Base-by-base conservation (phyloP, 2,888 invertebrate species). In the Lycaena phlaeas region DNA sequence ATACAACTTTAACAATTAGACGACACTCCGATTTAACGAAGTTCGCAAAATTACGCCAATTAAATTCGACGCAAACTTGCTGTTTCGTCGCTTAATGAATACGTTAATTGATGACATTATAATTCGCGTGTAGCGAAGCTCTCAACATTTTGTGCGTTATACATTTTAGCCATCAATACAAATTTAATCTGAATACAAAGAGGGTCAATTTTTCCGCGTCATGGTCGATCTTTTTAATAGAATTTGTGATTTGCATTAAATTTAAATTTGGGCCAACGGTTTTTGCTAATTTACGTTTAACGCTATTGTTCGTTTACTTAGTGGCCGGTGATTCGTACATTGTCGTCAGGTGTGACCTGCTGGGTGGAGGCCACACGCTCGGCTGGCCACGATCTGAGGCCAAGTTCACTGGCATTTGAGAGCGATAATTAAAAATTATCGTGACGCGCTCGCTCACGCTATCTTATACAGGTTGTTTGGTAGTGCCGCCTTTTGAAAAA, bases 341-440 rank as follows among this genome's bases (percentile, higher is more conserved):
- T 22, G 22, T 70, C 73, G 72, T 71, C 68, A 71, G 68, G 69
- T 75, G 69, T 73, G 78, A 79, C 81, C 81, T 70, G 76, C 64
- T 68, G 64, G 62, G 63, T 65, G 65, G 67, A 65, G 65, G 68
- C 65, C 61, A 52, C 57, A 57, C 57, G 59, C 51, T 57, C 56
- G 61, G 60, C 60, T 69, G 61, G 68, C 66, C 64, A 67, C 64
- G 63, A 71, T 68, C 58, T 70, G 69, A 76, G 78, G 75, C 82
- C 82, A 84, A 81, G 82, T 82, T 84, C 82, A 84, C 76, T 82
- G 82, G 82, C 84, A 84, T 82, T 82, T 79, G 75, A 78, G 70
- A 65, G 69, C 77, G 77, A 78, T 82, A 82, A 84, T 82, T 82
- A 82, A 84, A 82, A 82, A 82, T 73, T 78, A 81, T 79, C 77